Evolutionary conservation across 2,797 vertebrate species (phyloP), one percentile per base, ranked within the genome.

Genomic region (Phrynocephalus guinanensis): DNA sequence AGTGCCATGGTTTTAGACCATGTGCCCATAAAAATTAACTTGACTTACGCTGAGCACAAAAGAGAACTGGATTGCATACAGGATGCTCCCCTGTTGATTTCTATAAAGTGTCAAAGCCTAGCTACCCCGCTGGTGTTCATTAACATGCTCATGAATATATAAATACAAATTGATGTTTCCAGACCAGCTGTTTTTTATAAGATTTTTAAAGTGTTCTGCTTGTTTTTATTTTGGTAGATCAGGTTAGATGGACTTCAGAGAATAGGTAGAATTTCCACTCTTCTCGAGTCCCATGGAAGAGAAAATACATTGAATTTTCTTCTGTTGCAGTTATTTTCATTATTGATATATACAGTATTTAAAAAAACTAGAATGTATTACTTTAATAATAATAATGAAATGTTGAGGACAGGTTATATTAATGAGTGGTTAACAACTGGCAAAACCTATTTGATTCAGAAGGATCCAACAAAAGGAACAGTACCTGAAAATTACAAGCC

Each of bases 41-140:
- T 94, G 95, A 95, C 86, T 96, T 95, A 94, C 93, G 87, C 94
- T 93, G 88, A 92, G 94, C 86, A 88, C 87, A 94, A 89, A 94
- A 90, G 88, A 79, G 88, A 93, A 87, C 89, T 94, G 68, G 77
- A 86, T 88, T 80, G 81, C 88, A 76, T 91, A 91, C 18, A 70
- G 73, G 70, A 76, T 81, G 67, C 76, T 85, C 90, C 94, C 72
- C 91, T 77, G 88, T 90, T 88, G 92, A 73, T 89, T 93, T 93
- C 87, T 79, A 38, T 87, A 72, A 92, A 91, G 84, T 87, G 52
- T 76, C 38, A 79, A 87, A 92, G 81, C 84, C 85, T 67, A 88
- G 89, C 75, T 89, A 91, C 89, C 82, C 93, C 92, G 88, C 86
- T 91, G 81, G 82, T 92, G 79, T 90, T 88, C 71, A 89, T 92